These are phyloP conservation scores for Sternotherus odoratus DNA, from an alignment of 2,797 vertebrate species.

Conservation along the genomic window DNA sequence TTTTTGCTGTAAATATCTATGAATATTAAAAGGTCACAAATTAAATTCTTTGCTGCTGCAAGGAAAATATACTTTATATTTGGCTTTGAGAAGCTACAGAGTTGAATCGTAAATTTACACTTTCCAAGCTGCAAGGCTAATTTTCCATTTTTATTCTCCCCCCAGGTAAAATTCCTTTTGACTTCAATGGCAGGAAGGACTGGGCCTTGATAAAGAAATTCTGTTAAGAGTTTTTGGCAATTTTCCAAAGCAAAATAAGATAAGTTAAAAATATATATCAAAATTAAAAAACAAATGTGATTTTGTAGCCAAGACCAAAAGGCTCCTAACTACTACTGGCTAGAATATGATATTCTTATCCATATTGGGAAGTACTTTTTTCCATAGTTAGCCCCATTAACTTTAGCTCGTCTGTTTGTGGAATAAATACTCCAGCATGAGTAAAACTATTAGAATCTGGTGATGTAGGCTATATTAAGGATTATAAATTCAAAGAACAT, in stretches of 20 bases:
- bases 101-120: background rate
- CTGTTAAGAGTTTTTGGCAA: background rate
- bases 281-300: background rate
- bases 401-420: background rate
- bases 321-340: background rate
- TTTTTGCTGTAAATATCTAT: background rate
- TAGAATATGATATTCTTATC: background rate
- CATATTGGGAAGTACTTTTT: background rate
- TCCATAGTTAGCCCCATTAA: background rate
- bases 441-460: background rate
- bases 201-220: background rate
- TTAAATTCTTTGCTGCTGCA: background rate
- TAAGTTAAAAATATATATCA: background rate
- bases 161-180: background rate
- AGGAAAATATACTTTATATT: background rate
- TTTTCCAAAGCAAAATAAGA: background rate
- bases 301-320: background rate
- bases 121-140: background rate
- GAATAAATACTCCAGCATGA: background rate
- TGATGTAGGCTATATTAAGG: background rate
- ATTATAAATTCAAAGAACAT: background rate
- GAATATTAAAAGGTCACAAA: background rate
- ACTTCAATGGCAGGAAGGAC: background rate
- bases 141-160: background rate
- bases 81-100: background rate